These are phyloP conservation scores for Capricornis sumatraensis DNA, from an alignment of 2,113 vertebrate species.

Conservation along the genomic window DNA sequence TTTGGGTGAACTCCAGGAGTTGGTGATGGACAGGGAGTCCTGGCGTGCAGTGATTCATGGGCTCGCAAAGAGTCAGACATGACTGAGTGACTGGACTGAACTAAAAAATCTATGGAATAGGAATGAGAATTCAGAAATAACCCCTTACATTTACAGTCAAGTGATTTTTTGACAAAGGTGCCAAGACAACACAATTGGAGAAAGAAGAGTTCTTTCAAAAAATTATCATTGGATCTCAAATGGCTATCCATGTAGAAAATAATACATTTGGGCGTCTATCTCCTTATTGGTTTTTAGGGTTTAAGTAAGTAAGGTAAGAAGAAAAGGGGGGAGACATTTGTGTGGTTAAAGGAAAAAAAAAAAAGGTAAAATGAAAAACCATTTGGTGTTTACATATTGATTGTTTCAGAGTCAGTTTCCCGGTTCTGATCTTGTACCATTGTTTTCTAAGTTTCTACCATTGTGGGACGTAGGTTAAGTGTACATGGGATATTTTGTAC, in stretches of 20 bases:
- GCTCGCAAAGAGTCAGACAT: fast-evolving
- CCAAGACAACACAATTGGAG: neutral
- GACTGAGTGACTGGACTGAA: too few species aligned
- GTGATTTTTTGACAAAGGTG: neutral
- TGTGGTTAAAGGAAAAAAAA: neutral
- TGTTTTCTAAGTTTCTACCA: neutral
- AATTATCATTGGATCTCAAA: neutral
- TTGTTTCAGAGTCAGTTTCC: neutral
- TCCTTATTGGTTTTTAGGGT: neutral
- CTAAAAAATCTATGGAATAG: neutral
- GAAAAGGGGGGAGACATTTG: neutral
- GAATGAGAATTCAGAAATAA: neutral
- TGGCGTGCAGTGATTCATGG: too few species aligned
- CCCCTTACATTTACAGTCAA: neutral
- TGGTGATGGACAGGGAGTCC: too few species aligned
- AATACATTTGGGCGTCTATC: fast-evolving
- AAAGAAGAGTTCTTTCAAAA: neutral
- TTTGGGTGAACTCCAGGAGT: too few species aligned
- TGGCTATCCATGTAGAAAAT: neutral
- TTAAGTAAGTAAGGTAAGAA: neutral
- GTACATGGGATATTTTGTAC: neutral
- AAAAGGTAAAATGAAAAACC: neutral
- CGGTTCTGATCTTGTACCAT: neutral
- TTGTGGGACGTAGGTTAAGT: neutral
- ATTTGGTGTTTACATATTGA: neutral